Evolutionary conservation across 2,797 vertebrate genomes (phyloP).

Genomic region (Odontamblyopus rebecca): DNA sequence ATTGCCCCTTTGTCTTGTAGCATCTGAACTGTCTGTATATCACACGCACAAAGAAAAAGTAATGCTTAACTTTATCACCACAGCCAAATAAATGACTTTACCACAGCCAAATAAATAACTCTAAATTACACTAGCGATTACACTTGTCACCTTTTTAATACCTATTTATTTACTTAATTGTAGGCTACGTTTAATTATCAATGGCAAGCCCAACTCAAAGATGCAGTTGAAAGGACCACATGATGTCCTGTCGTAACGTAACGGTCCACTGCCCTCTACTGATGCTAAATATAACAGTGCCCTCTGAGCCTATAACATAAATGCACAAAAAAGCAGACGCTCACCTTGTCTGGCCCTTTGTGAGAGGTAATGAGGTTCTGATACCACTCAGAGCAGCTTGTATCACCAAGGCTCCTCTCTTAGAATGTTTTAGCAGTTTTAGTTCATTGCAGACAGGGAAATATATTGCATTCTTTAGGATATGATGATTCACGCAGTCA

Average conservation of each 20-base stretch:
- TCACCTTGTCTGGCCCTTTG: background rate
- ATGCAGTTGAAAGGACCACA: background rate
- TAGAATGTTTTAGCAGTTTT: too few relatives aligned
- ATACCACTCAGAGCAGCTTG: too few relatives aligned
- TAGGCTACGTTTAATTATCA: too few relatives aligned
- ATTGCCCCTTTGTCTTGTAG: too few relatives aligned
- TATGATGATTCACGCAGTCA: background rate
- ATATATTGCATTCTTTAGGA: background rate
- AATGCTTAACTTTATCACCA: background rate
- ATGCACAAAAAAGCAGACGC: background rate
- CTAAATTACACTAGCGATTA: too few relatives aligned
- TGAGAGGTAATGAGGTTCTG: background rate
- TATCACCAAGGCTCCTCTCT: too few relatives aligned
- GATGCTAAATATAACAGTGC: background rate
- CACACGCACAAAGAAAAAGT: background rate
- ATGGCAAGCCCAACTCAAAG: background rate
- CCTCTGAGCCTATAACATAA: background rate
- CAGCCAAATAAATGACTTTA: too few relatives aligned
- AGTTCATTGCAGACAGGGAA: background rate
- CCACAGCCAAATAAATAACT: too few relatives aligned
- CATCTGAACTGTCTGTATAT: too few relatives aligned
- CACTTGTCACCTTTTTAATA: too few relatives aligned
- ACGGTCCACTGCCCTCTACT: slow-evolving; percentile 58
- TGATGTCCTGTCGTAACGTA: slow-evolving; percentile 9
- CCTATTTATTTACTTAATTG: too few relatives aligned